phyloP scores from a whole-genome alignment of 1,140 invertebrate species.

The Drosophila nigrodunni region DNA sequence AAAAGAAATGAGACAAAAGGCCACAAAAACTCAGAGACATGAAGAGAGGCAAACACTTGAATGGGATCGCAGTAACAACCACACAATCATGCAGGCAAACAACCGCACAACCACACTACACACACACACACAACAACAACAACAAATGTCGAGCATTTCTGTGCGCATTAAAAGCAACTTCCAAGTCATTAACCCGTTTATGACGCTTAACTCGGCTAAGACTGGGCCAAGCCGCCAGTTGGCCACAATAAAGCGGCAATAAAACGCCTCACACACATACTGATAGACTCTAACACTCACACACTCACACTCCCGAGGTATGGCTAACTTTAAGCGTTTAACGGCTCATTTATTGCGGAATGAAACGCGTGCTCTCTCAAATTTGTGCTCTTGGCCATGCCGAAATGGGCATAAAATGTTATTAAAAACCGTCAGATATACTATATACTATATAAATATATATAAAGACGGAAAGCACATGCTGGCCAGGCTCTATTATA shows the following conservation, averaged over 20 bases:
- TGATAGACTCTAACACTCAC: conserved; percentile 21
- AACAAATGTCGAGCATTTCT: conserved; percentile 55
- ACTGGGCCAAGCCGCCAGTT: conserved; percentile 46
- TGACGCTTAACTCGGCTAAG: conserved; percentile 76
- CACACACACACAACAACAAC: conserved; percentile 7
- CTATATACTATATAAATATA: not conserved
- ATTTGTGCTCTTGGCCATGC: conserved; percentile 29
- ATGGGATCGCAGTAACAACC: conserved; percentile 18
- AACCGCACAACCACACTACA: conserved; percentile 8
- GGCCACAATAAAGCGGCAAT: conserved; percentile 78
- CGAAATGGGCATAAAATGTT: conserved; percentile 67
- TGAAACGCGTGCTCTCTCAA: conserved; percentile 36
- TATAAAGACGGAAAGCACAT: conserved; percentile 18
- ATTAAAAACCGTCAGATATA: conserved; percentile 58
- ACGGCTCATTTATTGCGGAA: conserved; percentile 77
- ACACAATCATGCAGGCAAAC: conserved; percentile 14
- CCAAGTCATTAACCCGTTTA: conserved; percentile 83
- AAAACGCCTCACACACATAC: conserved; percentile 58
- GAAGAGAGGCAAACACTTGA: conserved; percentile 47
- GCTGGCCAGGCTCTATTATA: conserved; percentile 57
- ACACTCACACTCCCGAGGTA: conserved; percentile 10
- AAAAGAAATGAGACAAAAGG: conserved; percentile 43
- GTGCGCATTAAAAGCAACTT: conserved; percentile 77
- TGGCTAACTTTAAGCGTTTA: conserved; percentile 73
- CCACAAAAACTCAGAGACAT: conserved; percentile 35